Percentiles rank a stretch among this genome's conserved stretches.
Conservation (phyloP, 2,888 invertebrate species). For the Ypsolopha sequella region DNA sequence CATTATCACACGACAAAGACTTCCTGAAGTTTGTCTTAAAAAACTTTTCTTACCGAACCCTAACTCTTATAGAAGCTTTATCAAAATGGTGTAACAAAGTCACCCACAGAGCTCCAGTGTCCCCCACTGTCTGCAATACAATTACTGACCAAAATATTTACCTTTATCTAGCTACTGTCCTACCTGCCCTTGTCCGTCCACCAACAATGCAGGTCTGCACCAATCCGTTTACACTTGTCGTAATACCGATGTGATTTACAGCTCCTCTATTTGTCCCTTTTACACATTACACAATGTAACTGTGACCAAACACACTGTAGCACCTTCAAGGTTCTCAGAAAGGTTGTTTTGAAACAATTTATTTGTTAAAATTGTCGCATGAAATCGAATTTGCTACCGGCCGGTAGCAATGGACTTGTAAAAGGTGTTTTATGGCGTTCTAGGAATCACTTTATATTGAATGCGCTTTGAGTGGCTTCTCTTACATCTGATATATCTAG, state of each 20-base stretch:
- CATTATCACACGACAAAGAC: too few species aligned
- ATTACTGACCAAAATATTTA: conserved; percentile 53
- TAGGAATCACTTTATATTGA: too few species aligned
- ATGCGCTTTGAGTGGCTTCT: too few species aligned
- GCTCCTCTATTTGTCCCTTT: not conserved
- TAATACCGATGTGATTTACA: conserved; percentile 8
- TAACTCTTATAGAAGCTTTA: too few species aligned
- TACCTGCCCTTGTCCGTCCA: conserved; percentile 10
- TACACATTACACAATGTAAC: not conserved
- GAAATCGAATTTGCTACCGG: not conserved
- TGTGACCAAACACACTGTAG: not conserved
- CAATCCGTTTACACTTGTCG: conserved; percentile 15
- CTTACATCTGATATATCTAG: too few species aligned
- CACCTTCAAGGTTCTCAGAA: not conserved
- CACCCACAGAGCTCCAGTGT: conserved; percentile 15
- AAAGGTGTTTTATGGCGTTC: not conserved
- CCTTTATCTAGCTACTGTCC: conserved; percentile 19
- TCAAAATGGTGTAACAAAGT: conserved; percentile 7
- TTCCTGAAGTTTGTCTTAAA: too few species aligned
- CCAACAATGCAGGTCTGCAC: not conserved
- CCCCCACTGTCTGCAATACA: conserved; percentile 14
- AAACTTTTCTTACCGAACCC: too few species aligned
- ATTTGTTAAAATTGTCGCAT: not conserved
- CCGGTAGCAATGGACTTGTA: not conserved
- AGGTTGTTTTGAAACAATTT: not conserved